phyloP scores from a whole-genome alignment of 2,113 vertebrate species.

The Athene cunicularia region DNA sequence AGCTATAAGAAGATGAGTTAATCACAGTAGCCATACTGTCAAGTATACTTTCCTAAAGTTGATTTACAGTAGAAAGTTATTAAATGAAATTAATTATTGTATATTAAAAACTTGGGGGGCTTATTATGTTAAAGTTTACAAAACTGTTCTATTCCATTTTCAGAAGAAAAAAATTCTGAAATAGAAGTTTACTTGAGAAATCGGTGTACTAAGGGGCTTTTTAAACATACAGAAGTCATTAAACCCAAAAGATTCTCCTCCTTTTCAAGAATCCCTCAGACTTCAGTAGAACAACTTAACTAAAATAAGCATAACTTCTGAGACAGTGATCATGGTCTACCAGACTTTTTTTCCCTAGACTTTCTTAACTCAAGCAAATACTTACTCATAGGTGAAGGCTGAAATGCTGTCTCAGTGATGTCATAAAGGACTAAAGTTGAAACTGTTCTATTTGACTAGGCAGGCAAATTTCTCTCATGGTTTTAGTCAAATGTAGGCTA shows the following conservation, averaged over 20 bases:
- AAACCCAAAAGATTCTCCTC: neutral
- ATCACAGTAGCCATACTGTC: neutral
- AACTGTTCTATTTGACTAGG: neutral
- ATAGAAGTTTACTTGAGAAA: neutral
- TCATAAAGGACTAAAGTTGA: neutral
- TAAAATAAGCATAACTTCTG: neutral
- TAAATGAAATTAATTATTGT: slow-evolving; percentile 46
- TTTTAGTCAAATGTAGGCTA: neutral
- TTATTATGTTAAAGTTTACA: slow-evolving; percentile 24
- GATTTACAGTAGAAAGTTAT: slow-evolving; percentile 34
- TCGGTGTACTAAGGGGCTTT: neutral
- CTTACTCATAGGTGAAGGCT: neutral
- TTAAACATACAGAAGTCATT: neutral
- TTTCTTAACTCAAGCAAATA: neutral
- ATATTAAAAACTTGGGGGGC: slow-evolving; percentile 17
- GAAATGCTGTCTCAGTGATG: neutral
- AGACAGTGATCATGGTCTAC: neutral
- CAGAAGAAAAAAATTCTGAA: neutral
- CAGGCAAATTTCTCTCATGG: neutral
- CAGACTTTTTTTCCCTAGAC: neutral
- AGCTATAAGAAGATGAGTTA: neutral
- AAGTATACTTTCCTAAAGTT: slow-evolving; percentile 30
- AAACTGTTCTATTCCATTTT: neutral
- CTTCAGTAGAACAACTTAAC: neutral
- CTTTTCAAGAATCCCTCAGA: neutral